Evolutionary conservation across 2,888 invertebrate species (phyloP).

Genomic region (Ramazzottius varieornatus): DNA sequence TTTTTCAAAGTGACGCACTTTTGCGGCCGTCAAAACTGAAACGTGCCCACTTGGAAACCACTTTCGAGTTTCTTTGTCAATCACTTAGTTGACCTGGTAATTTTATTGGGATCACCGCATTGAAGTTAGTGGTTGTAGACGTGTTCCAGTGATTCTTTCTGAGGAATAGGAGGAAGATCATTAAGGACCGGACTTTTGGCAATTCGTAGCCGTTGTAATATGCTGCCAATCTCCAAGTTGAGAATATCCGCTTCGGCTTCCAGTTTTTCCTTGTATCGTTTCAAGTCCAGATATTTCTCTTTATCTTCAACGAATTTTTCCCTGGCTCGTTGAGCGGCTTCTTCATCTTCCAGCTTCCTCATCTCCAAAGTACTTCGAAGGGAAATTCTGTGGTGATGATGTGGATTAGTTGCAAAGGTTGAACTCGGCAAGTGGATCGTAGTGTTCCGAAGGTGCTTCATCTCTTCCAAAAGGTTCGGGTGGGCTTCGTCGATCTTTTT

Average conservation of each 20-base stretch:
- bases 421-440: too few relatives aligned
- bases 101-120: too few relatives aligned
- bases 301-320: not conserved
- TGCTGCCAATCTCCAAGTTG: not conserved
- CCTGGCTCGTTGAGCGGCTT: not conserved
- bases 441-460: not conserved
- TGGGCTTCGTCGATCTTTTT: not conserved
- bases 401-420: too few relatives aligned
- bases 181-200: too few relatives aligned
- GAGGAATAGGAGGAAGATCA: too few relatives aligned
- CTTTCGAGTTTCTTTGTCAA: too few relatives aligned
- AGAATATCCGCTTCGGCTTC: not conserved
- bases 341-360: not conserved
- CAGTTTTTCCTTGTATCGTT: not conserved
- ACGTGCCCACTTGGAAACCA: too few relatives aligned
- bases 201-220: not conserved
- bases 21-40: too few relatives aligned
- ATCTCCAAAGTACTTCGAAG: not conserved
- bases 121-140: too few relatives aligned
- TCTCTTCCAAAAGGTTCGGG: not conserved
- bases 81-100: too few relatives aligned
- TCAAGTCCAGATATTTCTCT: not conserved
- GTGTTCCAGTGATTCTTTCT: too few relatives aligned
- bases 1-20: too few relatives aligned
- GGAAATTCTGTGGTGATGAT: not conserved